These are phyloP conservation scores for Caenorhabditis briggsae DNA, from an alignment of 1,140 invertebrate genomes.

Conservation along the genomic window DNA sequence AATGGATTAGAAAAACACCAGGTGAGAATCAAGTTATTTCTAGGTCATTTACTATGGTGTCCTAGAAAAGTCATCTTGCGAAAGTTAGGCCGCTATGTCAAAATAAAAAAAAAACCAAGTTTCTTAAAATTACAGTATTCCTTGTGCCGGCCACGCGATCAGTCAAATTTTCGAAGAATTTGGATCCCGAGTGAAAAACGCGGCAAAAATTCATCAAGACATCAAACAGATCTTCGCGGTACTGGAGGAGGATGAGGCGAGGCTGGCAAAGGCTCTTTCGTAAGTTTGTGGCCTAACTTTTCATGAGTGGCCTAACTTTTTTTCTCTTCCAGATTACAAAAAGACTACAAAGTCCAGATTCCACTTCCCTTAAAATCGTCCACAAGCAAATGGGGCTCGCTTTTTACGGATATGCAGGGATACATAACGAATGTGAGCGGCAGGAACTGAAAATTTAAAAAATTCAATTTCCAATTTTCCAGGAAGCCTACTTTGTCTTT, in stretches of 20 bases:
- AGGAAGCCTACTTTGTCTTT: background rate
- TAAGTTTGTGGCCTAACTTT: background rate
- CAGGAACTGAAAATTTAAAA: too few relatives aligned
- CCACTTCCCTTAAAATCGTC: background rate
- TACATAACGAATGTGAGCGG: background rate
- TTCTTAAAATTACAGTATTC: background rate
- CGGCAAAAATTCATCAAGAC: background rate
- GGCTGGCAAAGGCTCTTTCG: background rate
- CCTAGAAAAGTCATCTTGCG: too few relatives aligned
- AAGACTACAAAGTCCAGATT: background rate
- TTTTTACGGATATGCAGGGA: background rate
- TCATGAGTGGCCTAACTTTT: background rate
- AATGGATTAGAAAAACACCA: too few relatives aligned
- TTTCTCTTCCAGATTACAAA: background rate
- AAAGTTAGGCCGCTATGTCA: too few relatives aligned
- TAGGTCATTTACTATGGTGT: too few relatives aligned
- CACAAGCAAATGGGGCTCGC: background rate
- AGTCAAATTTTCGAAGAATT: constrained; percentile 6
- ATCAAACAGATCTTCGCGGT: background rate
- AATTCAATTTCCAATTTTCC: background rate
- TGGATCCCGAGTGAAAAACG: background rate
- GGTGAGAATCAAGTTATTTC: too few relatives aligned
- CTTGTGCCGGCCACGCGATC: background rate
- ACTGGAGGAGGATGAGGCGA: background rate
- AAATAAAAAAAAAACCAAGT: too few relatives aligned